Evolutionary conservation across 2,888 invertebrate genomes (phyloP).

Genomic region (Leptopilina syphax): DNA sequence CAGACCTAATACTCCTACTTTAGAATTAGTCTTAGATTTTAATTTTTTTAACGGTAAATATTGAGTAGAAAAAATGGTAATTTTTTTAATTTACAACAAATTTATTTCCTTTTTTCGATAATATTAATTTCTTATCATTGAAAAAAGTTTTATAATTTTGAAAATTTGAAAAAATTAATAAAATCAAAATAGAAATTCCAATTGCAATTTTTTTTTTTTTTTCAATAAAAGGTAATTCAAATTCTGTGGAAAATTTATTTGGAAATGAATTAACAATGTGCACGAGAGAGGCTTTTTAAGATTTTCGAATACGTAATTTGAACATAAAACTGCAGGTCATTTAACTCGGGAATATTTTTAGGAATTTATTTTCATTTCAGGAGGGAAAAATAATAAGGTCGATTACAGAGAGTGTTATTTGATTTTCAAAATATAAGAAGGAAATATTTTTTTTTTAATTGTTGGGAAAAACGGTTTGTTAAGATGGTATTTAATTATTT

Average conservation of each 20-base stretch:
- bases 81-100: too few species aligned
- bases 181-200: neutral
- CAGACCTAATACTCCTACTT: neutral
- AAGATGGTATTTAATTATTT: neutral
- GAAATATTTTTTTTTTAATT: neutral
- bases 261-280: too few species aligned
- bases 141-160: too few species aligned
- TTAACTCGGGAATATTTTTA: neutral
- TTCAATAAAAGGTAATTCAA: too few species aligned
- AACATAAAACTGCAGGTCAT: too few species aligned
- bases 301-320: too few species aligned
- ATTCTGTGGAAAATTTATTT: too few species aligned
- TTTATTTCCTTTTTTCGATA: too few species aligned
- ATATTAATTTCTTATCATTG: too few species aligned
- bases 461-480: neutral
- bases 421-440: neutral
- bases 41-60: too few species aligned
- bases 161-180: neutral
- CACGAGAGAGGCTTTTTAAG: too few species aligned
- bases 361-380: neutral
- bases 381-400: neutral
- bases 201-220: neutral
- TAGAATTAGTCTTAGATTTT: neutral
- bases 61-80: too few species aligned
- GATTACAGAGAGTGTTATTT: neutral